phyloP scores from a whole-genome alignment of 2,113 vertebrate genomes.

The Podarcis muralis region DNA sequence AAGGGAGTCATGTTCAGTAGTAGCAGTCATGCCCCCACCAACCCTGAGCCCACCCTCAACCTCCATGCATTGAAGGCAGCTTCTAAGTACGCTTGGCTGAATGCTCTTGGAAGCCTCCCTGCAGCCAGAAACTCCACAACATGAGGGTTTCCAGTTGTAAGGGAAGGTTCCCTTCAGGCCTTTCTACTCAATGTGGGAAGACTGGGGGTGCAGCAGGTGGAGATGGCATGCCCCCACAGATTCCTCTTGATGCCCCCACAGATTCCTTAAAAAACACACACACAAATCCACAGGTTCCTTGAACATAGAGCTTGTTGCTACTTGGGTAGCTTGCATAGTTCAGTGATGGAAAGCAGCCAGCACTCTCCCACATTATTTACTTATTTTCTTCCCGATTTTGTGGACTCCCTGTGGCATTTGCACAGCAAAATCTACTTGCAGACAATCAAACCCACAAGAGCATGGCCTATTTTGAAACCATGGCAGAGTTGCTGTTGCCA shows the following conservation, averaged over 20 bases:
- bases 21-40: no score
- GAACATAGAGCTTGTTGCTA: background rate
- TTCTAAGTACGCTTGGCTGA: no score
- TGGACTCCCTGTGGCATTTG: no score
- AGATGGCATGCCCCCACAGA: no score
- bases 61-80: no score
- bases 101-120: background rate
- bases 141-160: background rate
- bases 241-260: background rate
- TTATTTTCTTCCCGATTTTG: no score
- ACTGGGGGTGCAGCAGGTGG: no score
- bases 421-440: no score
- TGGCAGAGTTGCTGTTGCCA: background rate
- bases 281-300: background rate
- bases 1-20: background rate
- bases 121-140: background rate
- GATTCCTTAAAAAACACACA: background rate
- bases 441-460: no score
- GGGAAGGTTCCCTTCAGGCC: background rate
- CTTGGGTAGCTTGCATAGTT: background rate
- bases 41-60: no score
- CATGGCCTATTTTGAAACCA: background rate
- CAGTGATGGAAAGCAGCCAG: background rate
- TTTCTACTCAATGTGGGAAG: background rate
- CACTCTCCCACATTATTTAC: no score